These are phyloP conservation scores for Heterochromis multidens DNA, from an alignment of 2,113 vertebrate species.

Conservation along the genomic window DNA sequence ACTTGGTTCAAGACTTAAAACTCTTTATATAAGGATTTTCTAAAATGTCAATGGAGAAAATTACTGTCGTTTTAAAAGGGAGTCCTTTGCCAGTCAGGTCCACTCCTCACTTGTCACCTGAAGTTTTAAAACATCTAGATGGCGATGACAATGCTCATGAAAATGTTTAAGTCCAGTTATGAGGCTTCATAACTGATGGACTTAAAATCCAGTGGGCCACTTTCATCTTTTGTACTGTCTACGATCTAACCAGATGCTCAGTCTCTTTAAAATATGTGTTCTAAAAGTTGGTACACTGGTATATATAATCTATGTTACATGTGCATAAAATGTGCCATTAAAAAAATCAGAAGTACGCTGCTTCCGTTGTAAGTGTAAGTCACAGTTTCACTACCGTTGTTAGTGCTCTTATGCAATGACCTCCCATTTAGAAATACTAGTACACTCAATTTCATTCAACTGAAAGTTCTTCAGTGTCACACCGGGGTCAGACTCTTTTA, in stretches of 20 bases:
- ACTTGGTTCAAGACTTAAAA: too few species aligned
- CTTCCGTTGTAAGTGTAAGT: background rate
- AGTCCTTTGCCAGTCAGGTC: too few species aligned
- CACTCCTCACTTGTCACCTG: too few species aligned
- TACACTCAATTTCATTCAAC: background rate
- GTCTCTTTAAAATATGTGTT: too few species aligned
- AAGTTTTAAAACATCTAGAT: background rate
- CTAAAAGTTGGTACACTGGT: background rate
- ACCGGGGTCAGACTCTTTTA: background rate
- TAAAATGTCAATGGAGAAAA: too few species aligned
- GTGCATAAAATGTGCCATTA: background rate
- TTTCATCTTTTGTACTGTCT: background rate
- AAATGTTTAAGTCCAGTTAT: too few species aligned
- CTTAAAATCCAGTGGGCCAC: background rate
- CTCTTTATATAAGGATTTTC: too few species aligned
- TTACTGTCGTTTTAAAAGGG: too few species aligned
- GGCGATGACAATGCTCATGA: background rate
- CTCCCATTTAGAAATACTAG: background rate
- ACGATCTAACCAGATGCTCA: too few species aligned
- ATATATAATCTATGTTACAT: background rate
- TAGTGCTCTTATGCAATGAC: background rate
- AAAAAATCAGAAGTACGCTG: background rate
- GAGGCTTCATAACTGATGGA: background rate
- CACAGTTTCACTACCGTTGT: background rate
- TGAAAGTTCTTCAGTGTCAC: background rate